These are phyloP conservation scores for Tenthredo notha DNA, from an alignment of 2,888 invertebrate species.

Conservation along the genomic window DNA sequence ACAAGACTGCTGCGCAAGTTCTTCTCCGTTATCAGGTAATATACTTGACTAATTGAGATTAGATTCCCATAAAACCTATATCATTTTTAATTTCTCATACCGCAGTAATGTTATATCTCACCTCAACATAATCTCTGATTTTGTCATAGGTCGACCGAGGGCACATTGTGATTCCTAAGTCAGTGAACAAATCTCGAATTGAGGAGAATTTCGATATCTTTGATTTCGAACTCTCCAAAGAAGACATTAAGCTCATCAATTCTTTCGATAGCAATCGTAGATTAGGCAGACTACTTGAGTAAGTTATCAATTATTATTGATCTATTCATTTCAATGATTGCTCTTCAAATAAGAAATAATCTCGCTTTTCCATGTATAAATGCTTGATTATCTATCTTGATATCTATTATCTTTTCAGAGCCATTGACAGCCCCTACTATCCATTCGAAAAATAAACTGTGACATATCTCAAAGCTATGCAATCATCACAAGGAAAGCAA, in stretches of 20 bases:
- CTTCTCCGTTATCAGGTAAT: constrained; percentile 82
- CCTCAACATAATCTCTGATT: neutral
- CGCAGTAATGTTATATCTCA: neutral
- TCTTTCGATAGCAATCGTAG: constrained; percentile 72
- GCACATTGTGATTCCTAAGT: constrained; percentile 83
- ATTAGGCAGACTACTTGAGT: constrained; percentile 63
- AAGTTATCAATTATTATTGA: constrained; percentile 47
- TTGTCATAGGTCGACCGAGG: constrained; percentile 80
- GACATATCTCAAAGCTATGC: neutral
- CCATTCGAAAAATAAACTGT: constrained; percentile 1
- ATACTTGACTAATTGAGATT: neutral
- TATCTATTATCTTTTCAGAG: constrained; percentile 45
- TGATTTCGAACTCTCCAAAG: constrained; percentile 81
- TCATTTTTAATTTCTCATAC: neutral
- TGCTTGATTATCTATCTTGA: neutral
- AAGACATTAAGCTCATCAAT: constrained; percentile 78
- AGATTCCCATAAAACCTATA: neutral
- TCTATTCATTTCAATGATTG: neutral
- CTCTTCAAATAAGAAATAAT: neutral
- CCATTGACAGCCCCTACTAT: constrained; percentile 22
- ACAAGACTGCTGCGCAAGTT: constrained; percentile 86
- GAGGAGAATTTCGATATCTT: constrained; percentile 83
- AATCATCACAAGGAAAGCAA: neutral
- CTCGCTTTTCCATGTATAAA: neutral
- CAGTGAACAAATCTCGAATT: constrained; percentile 81